Evolutionary conservation across 2,113 vertebrate species (phyloP).

Genomic region (Lampris megalopsis): DNA sequence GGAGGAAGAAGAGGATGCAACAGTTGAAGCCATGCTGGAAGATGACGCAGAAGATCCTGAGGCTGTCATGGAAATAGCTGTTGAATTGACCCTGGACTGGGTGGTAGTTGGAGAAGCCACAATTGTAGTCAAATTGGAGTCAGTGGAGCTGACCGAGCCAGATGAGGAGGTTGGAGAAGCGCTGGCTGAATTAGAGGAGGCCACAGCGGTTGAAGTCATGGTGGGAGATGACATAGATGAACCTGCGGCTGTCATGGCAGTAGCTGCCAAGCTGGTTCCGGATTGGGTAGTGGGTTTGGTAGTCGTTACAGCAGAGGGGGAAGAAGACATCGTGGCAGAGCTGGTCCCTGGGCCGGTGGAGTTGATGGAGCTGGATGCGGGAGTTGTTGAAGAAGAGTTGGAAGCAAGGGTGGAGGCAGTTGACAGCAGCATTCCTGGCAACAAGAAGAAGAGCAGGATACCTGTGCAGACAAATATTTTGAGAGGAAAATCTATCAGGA

Average conservation of each 20-base stretch:
- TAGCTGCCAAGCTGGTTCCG: constrained; percentile 8
- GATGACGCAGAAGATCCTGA: neutral
- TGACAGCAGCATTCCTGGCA: constrained; percentile 61
- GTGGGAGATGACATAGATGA: too few relatives aligned
- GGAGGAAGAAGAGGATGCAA: neutral
- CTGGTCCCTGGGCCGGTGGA: neutral
- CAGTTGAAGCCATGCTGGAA: neutral
- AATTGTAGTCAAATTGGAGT: constrained; percentile 8
- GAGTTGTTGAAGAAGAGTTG: neutral
- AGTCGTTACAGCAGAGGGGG: neutral
- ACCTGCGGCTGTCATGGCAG: neutral
- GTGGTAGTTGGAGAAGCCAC: neutral
- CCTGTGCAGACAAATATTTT: constrained; percentile 36
- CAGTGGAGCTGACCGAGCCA: neutral
- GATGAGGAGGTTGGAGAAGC: neutral
- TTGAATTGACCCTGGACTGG: neutral
- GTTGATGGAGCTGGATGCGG: neutral
- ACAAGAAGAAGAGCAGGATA: constrained; percentile 54
- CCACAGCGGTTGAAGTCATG: too few relatives aligned
- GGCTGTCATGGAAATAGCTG: neutral
- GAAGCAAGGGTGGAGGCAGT: too few relatives aligned
- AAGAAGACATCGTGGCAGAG: neutral
- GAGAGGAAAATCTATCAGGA: constrained; percentile 13
- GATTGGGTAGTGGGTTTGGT: neutral
- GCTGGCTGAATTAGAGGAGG: neutral